Percentiles rank a stretch among this genome's conserved stretches.
phyloP scores from a whole-genome alignment of 2,888 invertebrate genomes.

The Suillia variegata region DNA sequence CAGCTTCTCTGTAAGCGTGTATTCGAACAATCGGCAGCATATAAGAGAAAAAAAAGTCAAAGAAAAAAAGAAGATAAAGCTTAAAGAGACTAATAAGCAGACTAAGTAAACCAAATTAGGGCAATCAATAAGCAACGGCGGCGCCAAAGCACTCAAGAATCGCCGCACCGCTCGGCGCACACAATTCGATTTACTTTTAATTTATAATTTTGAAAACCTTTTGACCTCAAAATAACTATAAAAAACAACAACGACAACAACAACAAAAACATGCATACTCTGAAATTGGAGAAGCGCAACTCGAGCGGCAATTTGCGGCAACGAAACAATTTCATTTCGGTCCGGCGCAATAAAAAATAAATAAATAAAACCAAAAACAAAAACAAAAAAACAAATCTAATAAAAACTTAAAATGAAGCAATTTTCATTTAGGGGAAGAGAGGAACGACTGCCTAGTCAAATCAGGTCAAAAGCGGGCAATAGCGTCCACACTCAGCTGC shows the following conservation, averaged over 20 bases:
- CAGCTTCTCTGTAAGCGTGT: neutral
- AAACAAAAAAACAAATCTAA: no score
- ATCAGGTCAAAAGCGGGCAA: slow-evolving; percentile 49
- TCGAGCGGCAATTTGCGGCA: neutral
- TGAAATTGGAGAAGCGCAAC: slow-evolving; percentile 2
- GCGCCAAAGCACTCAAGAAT: neutral
- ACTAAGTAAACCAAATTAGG: neutral
- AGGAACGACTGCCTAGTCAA: slow-evolving; percentile 42
- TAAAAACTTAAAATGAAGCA: neutral
- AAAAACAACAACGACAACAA: no score
- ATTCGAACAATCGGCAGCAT: no score
- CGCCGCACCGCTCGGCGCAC: slow-evolving; percentile 30
- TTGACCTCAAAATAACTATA: slow-evolving; percentile 29
- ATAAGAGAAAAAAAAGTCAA: no score
- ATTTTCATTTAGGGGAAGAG: slow-evolving; percentile 35
- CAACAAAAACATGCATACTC: no score
- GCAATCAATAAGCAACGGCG: neutral
- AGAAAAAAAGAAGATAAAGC: no score
- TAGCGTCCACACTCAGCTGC: slow-evolving; percentile 31
- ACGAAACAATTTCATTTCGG: neutral
- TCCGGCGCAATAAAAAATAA: neutral
- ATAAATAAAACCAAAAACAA: no score
- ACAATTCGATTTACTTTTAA: slow-evolving; percentile 53
- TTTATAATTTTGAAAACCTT: slow-evolving; percentile 51
- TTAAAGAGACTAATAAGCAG: neutral